Conservation (phyloP, 2,888 invertebrate genomes). For the Limnephilus lunatus region DNA sequence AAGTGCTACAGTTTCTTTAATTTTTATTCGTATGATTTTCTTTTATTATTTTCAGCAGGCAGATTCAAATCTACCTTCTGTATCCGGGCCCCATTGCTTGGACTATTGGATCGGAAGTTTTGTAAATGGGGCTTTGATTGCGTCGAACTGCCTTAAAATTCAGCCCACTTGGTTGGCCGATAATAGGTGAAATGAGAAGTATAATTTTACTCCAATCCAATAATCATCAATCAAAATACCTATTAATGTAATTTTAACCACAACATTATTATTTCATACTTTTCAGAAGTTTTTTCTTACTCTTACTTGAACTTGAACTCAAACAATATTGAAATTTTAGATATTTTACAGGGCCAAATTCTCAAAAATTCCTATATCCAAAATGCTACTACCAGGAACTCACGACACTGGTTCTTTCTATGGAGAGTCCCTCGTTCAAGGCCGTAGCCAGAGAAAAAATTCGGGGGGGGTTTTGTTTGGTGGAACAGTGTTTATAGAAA, state of each 20-base stretch:
- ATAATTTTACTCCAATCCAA: background rate
- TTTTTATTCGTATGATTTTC: background rate
- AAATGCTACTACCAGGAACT: conserved; percentile 76
- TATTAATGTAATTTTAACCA: background rate
- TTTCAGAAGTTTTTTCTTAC: conserved; percentile 49
- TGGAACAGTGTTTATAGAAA: no score
- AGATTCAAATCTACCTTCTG: background rate
- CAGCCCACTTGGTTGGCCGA: conserved; percentile 92
- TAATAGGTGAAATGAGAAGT: conserved; percentile 49
- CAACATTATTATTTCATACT: background rate
- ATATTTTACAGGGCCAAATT: conserved; percentile 70
- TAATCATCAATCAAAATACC: background rate
- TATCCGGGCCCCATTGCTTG: conserved; percentile 73
- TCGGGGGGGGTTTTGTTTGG: no score
- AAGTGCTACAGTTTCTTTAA: background rate
- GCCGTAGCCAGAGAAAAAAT: no score
- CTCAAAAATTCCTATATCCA: conserved; percentile 73
- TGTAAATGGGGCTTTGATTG: conserved; percentile 74
- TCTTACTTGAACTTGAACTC: conserved; percentile 55
- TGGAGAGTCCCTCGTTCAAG: conserved; percentile 76
- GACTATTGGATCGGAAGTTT: conserved; percentile 85
- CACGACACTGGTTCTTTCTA: conserved; percentile 77
- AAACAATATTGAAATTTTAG: conserved; percentile 67
- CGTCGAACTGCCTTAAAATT: conserved; percentile 85
- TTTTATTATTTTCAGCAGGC: background rate